phyloP scores from a whole-genome alignment of 1,140 invertebrate species.

The Aethina tumida region DNA sequence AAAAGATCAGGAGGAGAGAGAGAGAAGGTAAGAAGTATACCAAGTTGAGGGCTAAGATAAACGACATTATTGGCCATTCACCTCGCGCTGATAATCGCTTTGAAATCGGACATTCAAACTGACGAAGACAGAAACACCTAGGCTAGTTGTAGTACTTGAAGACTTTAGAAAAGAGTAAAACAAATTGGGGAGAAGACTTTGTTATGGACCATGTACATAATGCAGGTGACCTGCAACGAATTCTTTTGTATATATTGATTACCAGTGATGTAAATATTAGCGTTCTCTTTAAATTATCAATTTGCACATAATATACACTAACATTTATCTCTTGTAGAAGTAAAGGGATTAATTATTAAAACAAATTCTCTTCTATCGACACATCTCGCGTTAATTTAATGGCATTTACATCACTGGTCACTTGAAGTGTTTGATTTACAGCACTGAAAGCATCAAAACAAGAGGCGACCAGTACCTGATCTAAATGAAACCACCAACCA shows the following conservation, averaged over 20 bases:
- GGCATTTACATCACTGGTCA: background rate
- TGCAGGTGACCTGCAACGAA: background rate
- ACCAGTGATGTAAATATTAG: background rate
- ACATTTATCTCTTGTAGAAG: background rate
- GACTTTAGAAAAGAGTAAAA: background rate
- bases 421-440: slow-evolving; percentile 34
- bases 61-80: too few relatives aligned
- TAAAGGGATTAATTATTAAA: background rate
- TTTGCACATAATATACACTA: slow-evolving; percentile 1
- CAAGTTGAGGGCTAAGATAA: background rate
- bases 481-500: background rate
- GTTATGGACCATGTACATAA: background rate
- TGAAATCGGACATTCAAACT: too few relatives aligned
- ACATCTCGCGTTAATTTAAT: background rate
- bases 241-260: too few relatives aligned
- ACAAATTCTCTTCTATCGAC: background rate
- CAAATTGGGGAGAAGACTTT: background rate
- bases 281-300: background rate
- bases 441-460: slow-evolving; percentile 57
- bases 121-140: background rate
- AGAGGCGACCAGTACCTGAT: slow-evolving; percentile 56
- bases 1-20: slow-evolving; percentile 76
- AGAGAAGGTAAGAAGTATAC: slow-evolving; percentile 57
- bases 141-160: background rate
- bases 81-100: too few relatives aligned